Evolutionary conservation across 2,888 invertebrate species (phyloP).

Genomic region (Timema cristinae): DNA sequence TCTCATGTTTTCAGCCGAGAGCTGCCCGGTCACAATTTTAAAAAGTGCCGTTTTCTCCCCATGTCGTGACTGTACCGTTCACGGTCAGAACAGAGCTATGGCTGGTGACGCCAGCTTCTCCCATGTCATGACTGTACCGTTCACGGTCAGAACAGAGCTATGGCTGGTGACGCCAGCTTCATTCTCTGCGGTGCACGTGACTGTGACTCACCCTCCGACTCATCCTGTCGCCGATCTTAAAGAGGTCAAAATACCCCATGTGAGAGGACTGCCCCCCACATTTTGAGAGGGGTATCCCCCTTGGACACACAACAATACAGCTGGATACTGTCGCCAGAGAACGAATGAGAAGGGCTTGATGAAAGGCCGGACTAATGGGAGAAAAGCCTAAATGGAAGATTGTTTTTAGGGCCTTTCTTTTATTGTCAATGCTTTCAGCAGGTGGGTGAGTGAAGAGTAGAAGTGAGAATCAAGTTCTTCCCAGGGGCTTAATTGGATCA

Average conservation of each 20-base stretch:
- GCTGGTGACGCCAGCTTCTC: slow-evolving; percentile 41
- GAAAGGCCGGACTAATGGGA: slow-evolving; percentile 31
- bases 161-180: slow-evolving; percentile 40
- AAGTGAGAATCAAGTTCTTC: too few relatives aligned
- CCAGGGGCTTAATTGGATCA: too few relatives aligned
- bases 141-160: slow-evolving; percentile 21
- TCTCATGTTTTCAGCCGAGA: too few relatives aligned
- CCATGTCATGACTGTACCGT: too few relatives aligned
- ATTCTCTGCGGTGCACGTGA: slow-evolving; percentile 50
- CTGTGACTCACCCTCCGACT: slow-evolving; percentile 61
- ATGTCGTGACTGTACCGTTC: too few relatives aligned
- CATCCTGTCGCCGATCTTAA: background rate
- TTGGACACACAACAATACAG: slow-evolving; percentile 40
- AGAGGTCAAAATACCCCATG: slow-evolving; percentile 43
- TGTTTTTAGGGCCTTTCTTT: too few relatives aligned
- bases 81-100: slow-evolving; percentile 28
- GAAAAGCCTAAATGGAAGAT: too few relatives aligned
- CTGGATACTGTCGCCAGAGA: slow-evolving; percentile 39
- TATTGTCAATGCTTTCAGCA: too few relatives aligned
- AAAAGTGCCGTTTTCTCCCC: too few relatives aligned
- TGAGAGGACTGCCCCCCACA: slow-evolving; percentile 33
- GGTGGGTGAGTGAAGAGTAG: too few relatives aligned
- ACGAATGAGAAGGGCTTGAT: slow-evolving; percentile 42
- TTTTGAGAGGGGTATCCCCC: slow-evolving; percentile 39
- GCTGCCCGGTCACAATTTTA: too few relatives aligned